These are phyloP conservation scores for Spilarctia lutea DNA, from an alignment of 2,888 invertebrate species.

Conservation along the genomic window DNA sequence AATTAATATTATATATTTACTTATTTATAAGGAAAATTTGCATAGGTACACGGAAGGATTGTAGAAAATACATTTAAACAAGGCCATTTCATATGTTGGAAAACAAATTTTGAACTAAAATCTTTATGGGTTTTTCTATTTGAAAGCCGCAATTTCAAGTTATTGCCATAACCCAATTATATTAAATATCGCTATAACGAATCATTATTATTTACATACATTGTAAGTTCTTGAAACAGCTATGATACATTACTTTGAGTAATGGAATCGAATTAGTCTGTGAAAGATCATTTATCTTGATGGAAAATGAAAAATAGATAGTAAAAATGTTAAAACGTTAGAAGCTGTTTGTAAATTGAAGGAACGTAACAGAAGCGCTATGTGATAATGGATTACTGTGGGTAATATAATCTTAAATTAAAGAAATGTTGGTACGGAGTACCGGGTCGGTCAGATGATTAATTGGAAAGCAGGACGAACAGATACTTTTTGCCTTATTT, in stretches of 20 bases:
- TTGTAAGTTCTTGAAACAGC: conserved; percentile 28
- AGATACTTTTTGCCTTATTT: conserved; percentile 79
- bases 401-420: conserved; percentile 65
- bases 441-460: conserved; percentile 67
- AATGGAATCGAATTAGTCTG: conserved; percentile 22
- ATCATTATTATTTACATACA: neutral
- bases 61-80: neutral
- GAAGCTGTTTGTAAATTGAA: conserved; percentile 33
- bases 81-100: neutral
- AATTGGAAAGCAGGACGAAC: conserved; percentile 63
- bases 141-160: neutral
- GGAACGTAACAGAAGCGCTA: conserved; percentile 33
- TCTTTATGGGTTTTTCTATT: neutral
- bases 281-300: conserved; percentile 19
- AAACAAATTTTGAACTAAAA: neutral
- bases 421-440: conserved; percentile 65
- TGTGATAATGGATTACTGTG: conserved; percentile 43
- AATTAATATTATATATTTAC: neutral
- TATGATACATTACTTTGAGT: conserved; percentile 26
- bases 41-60: neutral
- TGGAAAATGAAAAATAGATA: conserved; percentile 26
- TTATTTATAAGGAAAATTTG: neutral
- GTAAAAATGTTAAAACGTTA: conserved; percentile 29
- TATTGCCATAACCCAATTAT: neutral
- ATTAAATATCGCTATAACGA: neutral